Base-by-base conservation (phyloP, 2,113 vertebrate genomes). In the Sterrhoptilus dennistouni region DNA sequence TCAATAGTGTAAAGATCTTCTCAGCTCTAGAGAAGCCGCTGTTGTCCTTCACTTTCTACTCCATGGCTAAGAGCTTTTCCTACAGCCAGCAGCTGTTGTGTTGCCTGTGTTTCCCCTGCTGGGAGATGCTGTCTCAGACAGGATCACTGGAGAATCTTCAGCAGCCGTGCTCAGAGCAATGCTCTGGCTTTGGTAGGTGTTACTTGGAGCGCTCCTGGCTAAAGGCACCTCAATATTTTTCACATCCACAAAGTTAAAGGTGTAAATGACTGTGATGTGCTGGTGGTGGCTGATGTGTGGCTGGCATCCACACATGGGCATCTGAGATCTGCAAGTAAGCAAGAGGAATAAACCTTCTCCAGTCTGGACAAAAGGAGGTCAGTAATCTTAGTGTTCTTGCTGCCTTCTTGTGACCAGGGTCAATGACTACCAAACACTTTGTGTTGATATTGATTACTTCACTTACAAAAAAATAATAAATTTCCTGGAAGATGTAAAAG, bases 21-120 rank as follows among this genome's bases (percentile, higher is more conserved):
- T 83, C n/a, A 29, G 38, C 64, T 78, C 64, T 15, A 6, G 33
- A 60, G 38, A n/a, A 82, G 52, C 75, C 0, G 0, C 61, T 65
- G 40, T 16, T 81, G 72, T 89, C 80, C 45, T 81, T 80, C 17
- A 15, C 24, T 53, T 57, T 12, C 20, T 61, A 0, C 72, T 36
- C 5, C 14, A 2, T 0, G 2, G 9, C 12, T 0, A 1, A 50
- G 53, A 72, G 68, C 14, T 77, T 49, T 82, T 74, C 42, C 64
- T 74, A 3, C 35, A 72, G 36, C 45, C 5, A 1, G 50, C 40
- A 83, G 68, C 89, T 87, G 49, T 23, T 23, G 44, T 6, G 8
- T 16, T 91, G 25, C 19, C 0, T 14, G 31, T 33, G 23, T 76
- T 95, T 59, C 61, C 40, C 79, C 36, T 80, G 63, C 71, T 88